A percentile compares a stretch with the other conserved stretches of the same genome.
These are phyloP conservation scores for Chrysochloris asiatica DNA, from an alignment of 2,113 vertebrate genomes.

Conservation along the genomic window DNA sequence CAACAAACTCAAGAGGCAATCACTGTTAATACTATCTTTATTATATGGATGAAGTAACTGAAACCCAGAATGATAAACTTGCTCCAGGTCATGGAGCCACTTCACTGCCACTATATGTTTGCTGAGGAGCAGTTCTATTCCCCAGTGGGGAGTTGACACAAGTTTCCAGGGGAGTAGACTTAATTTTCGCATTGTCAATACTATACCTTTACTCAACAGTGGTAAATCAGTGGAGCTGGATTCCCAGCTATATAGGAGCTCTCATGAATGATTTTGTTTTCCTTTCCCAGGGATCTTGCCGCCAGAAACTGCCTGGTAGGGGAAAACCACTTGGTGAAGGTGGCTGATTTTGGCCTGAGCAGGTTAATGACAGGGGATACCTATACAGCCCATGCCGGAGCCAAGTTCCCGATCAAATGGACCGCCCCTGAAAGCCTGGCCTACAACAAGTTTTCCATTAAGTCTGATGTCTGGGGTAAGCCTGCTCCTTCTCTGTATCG, in stretches of 20 bases:
- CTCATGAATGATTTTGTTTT: conserved; percentile 41
- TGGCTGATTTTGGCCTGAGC: conserved; percentile 98
- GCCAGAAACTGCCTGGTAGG: conserved; percentile 99
- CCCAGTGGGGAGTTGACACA: fast-evolving
- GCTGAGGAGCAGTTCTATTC: not conserved
- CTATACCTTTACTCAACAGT: fast-evolving
- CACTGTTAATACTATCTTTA: not conserved
- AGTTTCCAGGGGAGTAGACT: not conserved
- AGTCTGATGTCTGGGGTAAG: conserved; percentile 98
- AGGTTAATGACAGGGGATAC: conserved; percentile 97
- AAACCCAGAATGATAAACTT: not conserved
- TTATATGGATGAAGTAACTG: not conserved
- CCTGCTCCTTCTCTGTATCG: fast-evolving
- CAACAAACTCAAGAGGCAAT: not conserved
- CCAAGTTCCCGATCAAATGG: conserved; percentile 99
- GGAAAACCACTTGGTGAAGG: conserved; percentile 99
- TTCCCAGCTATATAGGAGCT: not conserved
- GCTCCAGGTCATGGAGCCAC: not conserved
- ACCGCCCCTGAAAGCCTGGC: conserved; percentile 98
- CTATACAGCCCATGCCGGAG: conserved; percentile 96
- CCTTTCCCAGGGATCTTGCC: conserved; percentile 91
- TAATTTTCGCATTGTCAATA: not conserved
- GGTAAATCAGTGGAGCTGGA: not conserved
- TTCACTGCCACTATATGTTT: not conserved
- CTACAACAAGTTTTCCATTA: conserved; percentile 99